These are phyloP conservation scores for Nycticryphes semicollaris DNA, from an alignment of 2,113 vertebrate genomes.

Conservation along the genomic window DNA sequence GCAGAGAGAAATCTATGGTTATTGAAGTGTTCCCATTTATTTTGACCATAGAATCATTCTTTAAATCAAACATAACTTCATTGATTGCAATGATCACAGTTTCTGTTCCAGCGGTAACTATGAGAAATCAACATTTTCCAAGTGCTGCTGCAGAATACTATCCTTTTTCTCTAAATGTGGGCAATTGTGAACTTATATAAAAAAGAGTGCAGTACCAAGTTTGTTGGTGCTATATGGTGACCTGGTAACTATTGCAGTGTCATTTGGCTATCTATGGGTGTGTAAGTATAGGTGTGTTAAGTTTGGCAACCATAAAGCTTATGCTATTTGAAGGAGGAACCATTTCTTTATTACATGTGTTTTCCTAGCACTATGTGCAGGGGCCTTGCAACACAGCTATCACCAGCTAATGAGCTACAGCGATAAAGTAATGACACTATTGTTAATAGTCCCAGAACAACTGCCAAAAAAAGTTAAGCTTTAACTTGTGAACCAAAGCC, in stretches of 20 bases:
- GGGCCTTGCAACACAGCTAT: not conserved
- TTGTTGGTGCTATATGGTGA: not conserved
- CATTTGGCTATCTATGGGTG: not conserved
- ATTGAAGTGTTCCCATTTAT: not conserved
- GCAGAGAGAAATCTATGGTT: not conserved
- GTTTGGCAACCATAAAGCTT: not conserved
- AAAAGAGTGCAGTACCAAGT: not conserved
- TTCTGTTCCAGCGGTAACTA: not conserved
- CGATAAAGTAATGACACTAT: not conserved
- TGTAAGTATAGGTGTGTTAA: not conserved
- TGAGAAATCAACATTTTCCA: not conserved
- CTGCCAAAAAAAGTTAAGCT: not conserved
- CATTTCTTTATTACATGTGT: not conserved
- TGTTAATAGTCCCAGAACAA: not conserved
- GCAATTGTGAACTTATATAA: not conserved
- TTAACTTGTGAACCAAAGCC: not conserved
- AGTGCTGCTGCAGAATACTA: not conserved
- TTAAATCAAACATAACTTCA: not conserved
- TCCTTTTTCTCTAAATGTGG: not conserved
- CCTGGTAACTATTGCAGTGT: not conserved
- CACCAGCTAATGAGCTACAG: not conserved
- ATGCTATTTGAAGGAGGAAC: not conserved
- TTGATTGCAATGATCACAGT: not conserved
- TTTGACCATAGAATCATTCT: not conserved
- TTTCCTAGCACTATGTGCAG: not conserved